Base-by-base conservation (phyloP, 2,888 invertebrate genomes). In the Eupithecia subumbrata region DNA sequence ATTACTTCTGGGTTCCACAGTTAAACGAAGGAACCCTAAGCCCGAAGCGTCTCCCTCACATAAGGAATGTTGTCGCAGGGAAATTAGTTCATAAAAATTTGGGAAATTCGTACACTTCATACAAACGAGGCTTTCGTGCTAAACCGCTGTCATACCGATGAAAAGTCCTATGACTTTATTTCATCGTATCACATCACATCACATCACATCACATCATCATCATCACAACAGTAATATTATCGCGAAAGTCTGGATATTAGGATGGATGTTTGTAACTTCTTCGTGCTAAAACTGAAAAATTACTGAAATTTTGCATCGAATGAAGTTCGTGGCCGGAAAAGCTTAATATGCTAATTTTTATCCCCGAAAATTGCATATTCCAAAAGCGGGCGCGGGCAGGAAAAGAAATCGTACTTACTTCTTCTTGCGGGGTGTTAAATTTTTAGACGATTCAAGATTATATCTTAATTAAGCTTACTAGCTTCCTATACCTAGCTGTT, bases 81-180 rank as follows among this genome's bases (percentile, higher is more conserved):
- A 92, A 93, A 94, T 93, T 94, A 93, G 93, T 92, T 92, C 90
- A 92, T 93, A 91, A 92, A 93, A 91, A 91, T 88, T 90, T 86
- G 83, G 85, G 87, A 86, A 85, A 85, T 48, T 77, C 76, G 76
- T 72, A 74, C 71, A 69, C 86, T 82, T 68, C 68, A 68, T 68
- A 68, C 66, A 67, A 67, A 67, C 37, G 66, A 68, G 68, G 68
- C 43, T 22, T 43, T 25, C 18, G 43, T 16, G 68, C 43, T 68
- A 22, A 43, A 40, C 68, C 67, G 84, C 82, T 82, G 82, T 85
- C 87, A 86, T 86, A 83, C 74, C 67, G 68, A 45, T 40, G n/a
- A 68, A 43, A 66, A 7, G 14, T 43, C 43, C n/a, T 68, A 22
- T 68, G 67, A 68, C n/a, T 68, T 68, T 43, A 45, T 5, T 60